Conservation (phyloP, 1,140 invertebrate species). For the Rhysida immarginata region DNA sequence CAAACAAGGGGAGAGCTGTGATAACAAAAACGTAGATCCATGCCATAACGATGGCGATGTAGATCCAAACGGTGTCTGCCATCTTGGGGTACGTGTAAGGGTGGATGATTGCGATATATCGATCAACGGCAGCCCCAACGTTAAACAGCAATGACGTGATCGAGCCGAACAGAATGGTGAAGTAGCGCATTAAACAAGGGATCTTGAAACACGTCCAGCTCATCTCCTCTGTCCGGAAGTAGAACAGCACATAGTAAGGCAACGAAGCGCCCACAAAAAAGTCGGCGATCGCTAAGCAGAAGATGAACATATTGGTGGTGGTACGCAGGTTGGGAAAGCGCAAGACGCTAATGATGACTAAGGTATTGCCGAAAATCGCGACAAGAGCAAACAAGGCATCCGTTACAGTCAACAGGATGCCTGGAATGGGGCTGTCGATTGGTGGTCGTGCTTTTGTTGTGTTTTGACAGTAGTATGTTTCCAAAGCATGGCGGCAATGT, state of each 20-base stretch:
- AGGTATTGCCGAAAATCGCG: constrained; percentile 16
- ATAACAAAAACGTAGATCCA: constrained; percentile 17
- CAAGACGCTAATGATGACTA: constrained; percentile 14
- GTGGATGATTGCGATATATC: constrained; percentile 16
- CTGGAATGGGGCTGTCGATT: too few relatives aligned
- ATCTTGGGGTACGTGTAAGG: constrained; percentile 15
- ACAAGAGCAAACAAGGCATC: too few relatives aligned
- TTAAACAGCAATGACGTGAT: constrained; percentile 17
- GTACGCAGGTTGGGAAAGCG: constrained; percentile 12
- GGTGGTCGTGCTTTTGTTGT: too few relatives aligned
- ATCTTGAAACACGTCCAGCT: constrained; percentile 13
- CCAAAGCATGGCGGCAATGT: too few relatives aligned
- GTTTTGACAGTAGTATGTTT: too few relatives aligned
- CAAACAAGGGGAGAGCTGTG: constrained; percentile 15
- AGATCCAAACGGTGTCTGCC: constrained; percentile 8
- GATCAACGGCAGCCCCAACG: constrained; percentile 17
- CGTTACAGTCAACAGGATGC: too few relatives aligned
- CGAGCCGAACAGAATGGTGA: constrained; percentile 16
- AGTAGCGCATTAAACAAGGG: constrained; percentile 17
- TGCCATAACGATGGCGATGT: constrained; percentile 9
- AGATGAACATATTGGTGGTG: constrained; percentile 16
- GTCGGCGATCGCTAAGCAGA: constrained; percentile 15
- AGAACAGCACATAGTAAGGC: constrained; percentile 17
- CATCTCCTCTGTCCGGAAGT: constrained; percentile 14
- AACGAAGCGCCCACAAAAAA: constrained; percentile 14